Evolutionary conservation across 2,113 vertebrate species (phyloP).

Genomic region (Sitta europaea): DNA sequence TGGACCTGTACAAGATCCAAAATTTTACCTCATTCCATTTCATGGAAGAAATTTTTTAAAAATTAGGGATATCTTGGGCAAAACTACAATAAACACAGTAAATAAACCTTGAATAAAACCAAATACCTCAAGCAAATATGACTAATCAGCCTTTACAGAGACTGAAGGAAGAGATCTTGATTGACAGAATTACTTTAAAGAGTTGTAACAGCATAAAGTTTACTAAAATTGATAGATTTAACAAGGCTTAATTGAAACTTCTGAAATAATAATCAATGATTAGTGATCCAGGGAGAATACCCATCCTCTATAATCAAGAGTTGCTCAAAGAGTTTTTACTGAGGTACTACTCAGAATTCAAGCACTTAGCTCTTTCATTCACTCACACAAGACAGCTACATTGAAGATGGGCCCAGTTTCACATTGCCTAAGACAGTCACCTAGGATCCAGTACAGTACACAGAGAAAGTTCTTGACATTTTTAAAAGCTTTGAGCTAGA

Average conservation of each 20-base stretch:
- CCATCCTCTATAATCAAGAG: not conserved
- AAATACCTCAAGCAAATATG: not conserved
- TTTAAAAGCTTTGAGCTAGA: not conserved
- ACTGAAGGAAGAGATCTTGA: not conserved
- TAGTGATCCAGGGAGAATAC: not conserved
- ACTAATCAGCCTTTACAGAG: not conserved
- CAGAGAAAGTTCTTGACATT: not conserved
- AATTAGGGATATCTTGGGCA: not conserved
- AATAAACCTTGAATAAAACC: not conserved
- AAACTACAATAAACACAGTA: not conserved
- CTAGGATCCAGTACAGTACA: not conserved
- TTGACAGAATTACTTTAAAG: not conserved
- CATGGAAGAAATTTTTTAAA: not conserved
- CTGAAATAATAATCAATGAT: not conserved
- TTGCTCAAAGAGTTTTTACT: not conserved
- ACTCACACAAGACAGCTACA: rapidly evolving
- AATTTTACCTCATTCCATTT: not conserved
- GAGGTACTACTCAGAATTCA: not conserved
- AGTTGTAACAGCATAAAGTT: not conserved
- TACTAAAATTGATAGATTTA: not conserved
- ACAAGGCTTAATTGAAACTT: not conserved
- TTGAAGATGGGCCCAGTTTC: not conserved
- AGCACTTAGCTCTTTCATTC: not conserved
- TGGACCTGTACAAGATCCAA: not conserved
- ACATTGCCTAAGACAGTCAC: not conserved